phyloP scores from a whole-genome alignment of 2,888 invertebrate species.

The Myopa testacea region DNA sequence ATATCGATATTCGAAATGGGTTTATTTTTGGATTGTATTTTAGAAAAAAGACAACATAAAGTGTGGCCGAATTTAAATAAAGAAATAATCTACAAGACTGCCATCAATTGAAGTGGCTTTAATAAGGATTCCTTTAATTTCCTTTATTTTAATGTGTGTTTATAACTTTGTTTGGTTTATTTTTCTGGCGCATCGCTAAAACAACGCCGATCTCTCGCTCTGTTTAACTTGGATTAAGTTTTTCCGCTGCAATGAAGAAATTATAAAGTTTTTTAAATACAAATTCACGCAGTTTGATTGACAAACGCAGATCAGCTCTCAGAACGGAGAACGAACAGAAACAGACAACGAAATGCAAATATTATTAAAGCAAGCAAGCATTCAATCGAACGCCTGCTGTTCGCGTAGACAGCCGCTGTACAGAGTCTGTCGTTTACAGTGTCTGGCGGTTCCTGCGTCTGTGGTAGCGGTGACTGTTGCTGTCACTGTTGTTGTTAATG shows the following conservation, averaged over 20 bases:
- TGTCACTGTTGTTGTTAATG: no score
- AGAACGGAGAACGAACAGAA: no score
- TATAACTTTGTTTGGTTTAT: neutral
- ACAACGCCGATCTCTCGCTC: neutral
- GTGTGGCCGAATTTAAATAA: no score
- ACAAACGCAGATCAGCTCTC: neutral
- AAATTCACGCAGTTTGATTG: constrained; percentile 3
- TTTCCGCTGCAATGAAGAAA: neutral
- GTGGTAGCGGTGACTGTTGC: neutral
- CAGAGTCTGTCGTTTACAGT: no score
- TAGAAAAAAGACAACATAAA: no score
- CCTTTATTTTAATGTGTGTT: neutral
- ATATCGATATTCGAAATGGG: no score
- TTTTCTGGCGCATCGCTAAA: no score
- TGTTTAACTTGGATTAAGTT: neutral
- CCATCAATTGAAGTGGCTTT: neutral
- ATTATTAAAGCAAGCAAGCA: neutral
- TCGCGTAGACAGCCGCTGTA: neutral
- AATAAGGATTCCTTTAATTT: neutral
- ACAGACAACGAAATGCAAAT: neutral
- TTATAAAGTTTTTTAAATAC: neutral
- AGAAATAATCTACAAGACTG: no score
- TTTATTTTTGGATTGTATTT: no score
- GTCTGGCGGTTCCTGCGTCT: no score
- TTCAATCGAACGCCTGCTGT: neutral